Percentiles rank a stretch among this genome's conserved stretches.
These are phyloP conservation scores for Lanius collurio DNA, from an alignment of 2,113 vertebrate genomes.

Conservation along the genomic window DNA sequence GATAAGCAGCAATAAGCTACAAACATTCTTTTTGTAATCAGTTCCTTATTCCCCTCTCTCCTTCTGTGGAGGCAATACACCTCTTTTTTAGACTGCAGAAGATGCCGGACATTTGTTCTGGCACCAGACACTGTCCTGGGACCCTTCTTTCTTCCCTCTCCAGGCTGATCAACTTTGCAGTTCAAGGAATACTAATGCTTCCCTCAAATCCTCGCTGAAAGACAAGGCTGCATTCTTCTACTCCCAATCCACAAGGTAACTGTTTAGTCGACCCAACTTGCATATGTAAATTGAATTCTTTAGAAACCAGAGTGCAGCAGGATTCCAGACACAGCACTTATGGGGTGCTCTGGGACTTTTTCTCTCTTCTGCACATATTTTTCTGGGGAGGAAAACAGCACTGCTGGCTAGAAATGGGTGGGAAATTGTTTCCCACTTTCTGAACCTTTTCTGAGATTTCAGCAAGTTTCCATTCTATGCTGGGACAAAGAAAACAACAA, in stretches of 20 bases:
- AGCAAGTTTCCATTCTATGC: constrained; percentile 53
- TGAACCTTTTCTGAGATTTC: constrained; percentile 51
- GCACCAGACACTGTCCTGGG: constrained; percentile 74
- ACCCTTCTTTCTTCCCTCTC: constrained; percentile 62
- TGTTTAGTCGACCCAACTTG: constrained; percentile 56
- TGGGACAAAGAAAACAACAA: constrained; percentile 41
- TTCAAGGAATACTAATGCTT: constrained; percentile 61
- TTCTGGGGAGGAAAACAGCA: constrained; percentile 46
- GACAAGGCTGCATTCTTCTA: constrained; percentile 70
- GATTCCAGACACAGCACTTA: constrained; percentile 38
- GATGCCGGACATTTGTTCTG: constrained; percentile 81
- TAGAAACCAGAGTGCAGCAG: constrained; percentile 44
- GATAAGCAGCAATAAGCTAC: constrained; percentile 13
- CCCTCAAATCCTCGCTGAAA: constrained; percentile 72
- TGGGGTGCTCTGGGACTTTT: constrained; percentile 40
- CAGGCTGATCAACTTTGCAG: constrained; percentile 54
- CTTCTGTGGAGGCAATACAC: constrained; percentile 28
- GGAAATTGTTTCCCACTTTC: constrained; percentile 36
- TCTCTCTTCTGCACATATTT: constrained; percentile 37
- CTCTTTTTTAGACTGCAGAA: constrained; percentile 61
- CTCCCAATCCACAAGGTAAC: constrained; percentile 59
- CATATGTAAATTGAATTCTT: constrained; percentile 67
- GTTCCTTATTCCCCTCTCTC: neutral
- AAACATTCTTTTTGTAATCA: neutral
- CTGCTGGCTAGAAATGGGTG: constrained; percentile 53